phyloP scores from a whole-genome alignment of 2,888 invertebrate species.

The Tillus elongatus region DNA sequence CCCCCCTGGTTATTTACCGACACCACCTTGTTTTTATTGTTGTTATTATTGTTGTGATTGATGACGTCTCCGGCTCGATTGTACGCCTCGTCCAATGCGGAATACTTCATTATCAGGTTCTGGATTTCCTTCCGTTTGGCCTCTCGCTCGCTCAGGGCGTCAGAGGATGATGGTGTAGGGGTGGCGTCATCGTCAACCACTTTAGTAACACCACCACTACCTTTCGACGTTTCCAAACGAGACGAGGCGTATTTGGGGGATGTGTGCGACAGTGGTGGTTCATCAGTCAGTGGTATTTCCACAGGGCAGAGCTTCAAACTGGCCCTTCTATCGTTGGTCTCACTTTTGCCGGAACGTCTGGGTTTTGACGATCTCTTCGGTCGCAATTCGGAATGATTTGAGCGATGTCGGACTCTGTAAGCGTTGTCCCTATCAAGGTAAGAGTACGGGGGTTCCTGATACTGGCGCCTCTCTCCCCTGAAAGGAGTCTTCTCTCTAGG shows the following conservation, averaged over 20 bases:
- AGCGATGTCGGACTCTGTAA: conserved; percentile 36
- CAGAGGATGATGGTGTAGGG: conserved; percentile 43
- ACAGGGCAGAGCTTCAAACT: conserved; percentile 48
- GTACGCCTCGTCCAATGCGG: conserved; percentile 66
- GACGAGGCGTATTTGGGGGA: conserved; percentile 23
- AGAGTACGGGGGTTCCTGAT: conserved; percentile 36
- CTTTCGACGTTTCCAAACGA: not conserved
- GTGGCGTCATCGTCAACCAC: conserved; percentile 42
- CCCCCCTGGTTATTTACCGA: too few species aligned
- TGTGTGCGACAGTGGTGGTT: conserved; percentile 21
- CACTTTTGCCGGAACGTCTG: conserved; percentile 56
- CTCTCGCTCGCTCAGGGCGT: conserved; percentile 61
- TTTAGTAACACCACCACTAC: not conserved
- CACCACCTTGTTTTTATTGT: conserved; percentile 6
- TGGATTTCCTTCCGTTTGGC: conserved; percentile 76
- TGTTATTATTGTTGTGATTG: conserved; percentile 31
- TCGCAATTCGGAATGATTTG: conserved; percentile 37
- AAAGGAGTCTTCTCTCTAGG: conserved; percentile 58
- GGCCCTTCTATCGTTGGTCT: conserved; percentile 47
- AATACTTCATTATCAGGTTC: conserved; percentile 72
- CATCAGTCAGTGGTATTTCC: conserved; percentile 40
- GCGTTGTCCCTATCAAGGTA: conserved; percentile 35
- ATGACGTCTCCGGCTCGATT: conserved; percentile 44
- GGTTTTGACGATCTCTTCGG: conserved; percentile 43
- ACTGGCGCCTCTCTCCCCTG: conserved; percentile 41